A percentile compares a stretch with the other conserved stretches of the same genome.
phyloP scores from a whole-genome alignment of 2,888 invertebrate genomes.

The Drosophila meridionalis region DNA sequence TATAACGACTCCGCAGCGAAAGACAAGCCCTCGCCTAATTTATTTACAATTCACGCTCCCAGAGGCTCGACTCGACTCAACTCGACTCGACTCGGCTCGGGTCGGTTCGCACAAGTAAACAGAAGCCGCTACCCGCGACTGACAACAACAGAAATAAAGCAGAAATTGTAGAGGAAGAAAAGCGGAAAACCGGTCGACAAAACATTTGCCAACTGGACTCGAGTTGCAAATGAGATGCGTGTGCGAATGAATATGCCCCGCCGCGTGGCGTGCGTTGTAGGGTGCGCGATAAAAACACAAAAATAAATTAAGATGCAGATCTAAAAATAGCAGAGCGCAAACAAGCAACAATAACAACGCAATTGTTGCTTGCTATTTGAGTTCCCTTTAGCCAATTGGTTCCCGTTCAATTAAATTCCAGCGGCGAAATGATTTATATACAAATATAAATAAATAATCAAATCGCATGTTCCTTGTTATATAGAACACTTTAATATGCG shows the following conservation, averaged over 20 bases:
- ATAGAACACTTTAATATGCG: not conserved
- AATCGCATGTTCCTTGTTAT: not conserved
- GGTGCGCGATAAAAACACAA: slow-evolving; percentile 32
- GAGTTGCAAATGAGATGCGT: slow-evolving; percentile 6
- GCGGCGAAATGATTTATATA: slow-evolving; percentile 17
- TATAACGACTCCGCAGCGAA: not conserved
- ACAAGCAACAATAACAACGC: slow-evolving; percentile 41
- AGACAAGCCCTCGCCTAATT: slow-evolving; percentile 15
- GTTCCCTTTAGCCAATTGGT: slow-evolving; percentile 16
- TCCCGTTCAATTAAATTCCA: slow-evolving; percentile 23
- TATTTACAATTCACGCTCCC: slow-evolving; percentile 25
- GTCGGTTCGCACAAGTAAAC: slow-evolving; percentile 1
- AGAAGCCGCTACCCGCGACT: not conserved
- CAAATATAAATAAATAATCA: not conserved
- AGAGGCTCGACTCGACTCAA: slow-evolving; percentile 35
- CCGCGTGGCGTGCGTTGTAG: slow-evolving; percentile 18
- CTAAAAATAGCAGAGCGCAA: slow-evolving; percentile 51
- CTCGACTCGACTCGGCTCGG: not conserved
- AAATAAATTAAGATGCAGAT: slow-evolving; percentile 39
- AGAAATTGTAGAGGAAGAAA: slow-evolving; percentile 5
- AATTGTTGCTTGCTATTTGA: slow-evolving; percentile 46
- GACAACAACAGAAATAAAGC: not conserved
- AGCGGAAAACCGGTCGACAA: slow-evolving; percentile 21
- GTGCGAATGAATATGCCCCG: slow-evolving; percentile 32
- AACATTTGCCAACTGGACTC: slow-evolving; percentile 27